Evolutionary conservation across 2,113 vertebrate genomes (phyloP).

Genomic region (Entelurus aequoreus): DNA sequence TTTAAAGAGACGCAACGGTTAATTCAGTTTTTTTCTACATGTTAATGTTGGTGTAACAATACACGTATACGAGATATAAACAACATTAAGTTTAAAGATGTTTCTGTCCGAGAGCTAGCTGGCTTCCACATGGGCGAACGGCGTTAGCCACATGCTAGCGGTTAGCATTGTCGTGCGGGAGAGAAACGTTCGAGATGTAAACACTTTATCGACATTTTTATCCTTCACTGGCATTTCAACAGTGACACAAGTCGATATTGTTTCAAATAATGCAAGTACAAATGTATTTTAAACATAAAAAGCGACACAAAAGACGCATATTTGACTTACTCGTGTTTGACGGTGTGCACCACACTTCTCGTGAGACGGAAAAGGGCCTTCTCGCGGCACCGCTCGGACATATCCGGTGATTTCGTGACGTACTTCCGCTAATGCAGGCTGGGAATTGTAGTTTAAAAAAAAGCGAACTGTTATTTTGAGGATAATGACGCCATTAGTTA

Average conservation of each 20-base stretch:
- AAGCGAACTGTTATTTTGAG: no score
- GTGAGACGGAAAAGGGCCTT: constrained; percentile 72
- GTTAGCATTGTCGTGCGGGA: constrained; percentile 7
- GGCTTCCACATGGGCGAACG: constrained; percentile 54
- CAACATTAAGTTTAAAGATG: background rate
- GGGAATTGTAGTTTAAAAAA: constrained; percentile 40
- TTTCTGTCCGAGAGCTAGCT: constrained; percentile 16
- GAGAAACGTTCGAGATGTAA: constrained; percentile 14
- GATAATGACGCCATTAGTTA: no score
- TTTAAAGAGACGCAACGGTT: no score
- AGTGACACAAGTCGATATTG: accelerated
- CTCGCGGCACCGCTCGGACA: constrained; percentile 36
- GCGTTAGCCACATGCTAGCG: constrained; percentile 47
- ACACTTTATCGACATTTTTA: accelerated
- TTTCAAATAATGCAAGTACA: background rate
- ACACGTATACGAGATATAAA: background rate
- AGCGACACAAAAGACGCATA: background rate
- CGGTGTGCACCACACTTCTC: constrained; percentile 52
- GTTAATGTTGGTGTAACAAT: background rate
- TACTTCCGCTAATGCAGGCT: constrained; percentile 38
- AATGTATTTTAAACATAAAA: background rate
- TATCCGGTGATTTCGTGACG: constrained; percentile 46
- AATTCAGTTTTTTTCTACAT: no score
- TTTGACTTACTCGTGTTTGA: constrained; percentile 65
- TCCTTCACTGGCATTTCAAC: accelerated